A percentile compares a stretch with the other conserved stretches of the same genome.
Conservation (phyloP, 2,113 vertebrate genomes). For the Sinocyclocheilus rhinocerous region DNA sequence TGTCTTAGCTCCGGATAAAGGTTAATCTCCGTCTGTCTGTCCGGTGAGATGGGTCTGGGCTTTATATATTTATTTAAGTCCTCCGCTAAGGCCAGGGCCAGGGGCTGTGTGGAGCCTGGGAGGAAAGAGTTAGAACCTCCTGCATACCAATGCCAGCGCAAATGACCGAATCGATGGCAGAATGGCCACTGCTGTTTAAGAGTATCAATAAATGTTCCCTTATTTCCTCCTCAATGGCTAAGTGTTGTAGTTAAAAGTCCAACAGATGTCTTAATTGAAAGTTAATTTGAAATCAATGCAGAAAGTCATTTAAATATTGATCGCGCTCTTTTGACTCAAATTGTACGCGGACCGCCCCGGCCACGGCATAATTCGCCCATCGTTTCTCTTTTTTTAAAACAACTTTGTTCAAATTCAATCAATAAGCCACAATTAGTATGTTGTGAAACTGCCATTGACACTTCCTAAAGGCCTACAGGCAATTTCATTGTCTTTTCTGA, state of each 20-base stretch:
- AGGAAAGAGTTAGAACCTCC: conserved; percentile 78
- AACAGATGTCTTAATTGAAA: conserved; percentile 97
- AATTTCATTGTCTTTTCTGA: conserved; percentile 54
- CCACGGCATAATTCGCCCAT: conserved; percentile 51
- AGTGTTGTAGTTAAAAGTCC: conserved; percentile 93
- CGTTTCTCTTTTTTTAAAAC: conserved; percentile 81
- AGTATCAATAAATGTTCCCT: conserved; percentile 98
- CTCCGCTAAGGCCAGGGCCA: conserved; percentile 53
- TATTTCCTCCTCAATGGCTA: conserved; percentile 93
- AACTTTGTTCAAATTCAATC: conserved; percentile 93
- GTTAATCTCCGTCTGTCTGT: conserved; percentile 75
- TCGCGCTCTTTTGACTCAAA: conserved; percentile 86
- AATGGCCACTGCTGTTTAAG: conserved; percentile 94
- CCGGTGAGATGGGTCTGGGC: conserved; percentile 55
- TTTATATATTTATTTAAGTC: conserved; percentile 64
- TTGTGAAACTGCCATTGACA: conserved; percentile 86
- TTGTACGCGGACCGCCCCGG: conserved; percentile 84
- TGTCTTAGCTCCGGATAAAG: conserved; percentile 73
- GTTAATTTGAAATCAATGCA: conserved; percentile 99
- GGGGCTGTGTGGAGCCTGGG: conserved; percentile 17
- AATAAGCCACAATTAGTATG: conserved; percentile 88
- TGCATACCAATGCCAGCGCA: conserved; percentile 91
- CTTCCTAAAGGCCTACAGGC: conserved; percentile 85
- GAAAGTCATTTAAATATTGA: conserved; percentile 99
- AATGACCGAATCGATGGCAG: conserved; percentile 92